A percentile compares a stretch with the other conserved stretches of the same genome.
phyloP scores from a whole-genome alignment of 2,797 vertebrate genomes.

The Anabacerthia variegaticeps region DNA sequence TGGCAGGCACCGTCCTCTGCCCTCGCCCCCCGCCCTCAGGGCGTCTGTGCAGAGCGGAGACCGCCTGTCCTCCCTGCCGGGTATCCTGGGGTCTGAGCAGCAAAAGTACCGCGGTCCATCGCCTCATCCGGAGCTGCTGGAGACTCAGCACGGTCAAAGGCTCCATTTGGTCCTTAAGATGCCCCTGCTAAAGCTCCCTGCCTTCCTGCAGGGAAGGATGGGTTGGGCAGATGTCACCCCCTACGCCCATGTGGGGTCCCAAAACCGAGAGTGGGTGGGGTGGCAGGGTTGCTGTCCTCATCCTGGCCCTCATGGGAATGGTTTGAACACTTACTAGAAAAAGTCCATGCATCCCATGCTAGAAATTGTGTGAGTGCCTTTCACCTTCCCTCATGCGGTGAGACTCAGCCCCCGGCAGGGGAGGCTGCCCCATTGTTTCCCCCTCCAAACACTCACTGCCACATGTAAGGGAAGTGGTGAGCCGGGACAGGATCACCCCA shows the following conservation, averaged over 20 bases:
- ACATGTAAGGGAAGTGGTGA: rapidly evolving
- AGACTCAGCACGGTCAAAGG: rapidly evolving
- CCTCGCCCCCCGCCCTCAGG: neutral
- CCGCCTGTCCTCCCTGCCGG: neutral
- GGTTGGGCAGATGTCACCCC: neutral
- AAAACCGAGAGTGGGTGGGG: neutral
- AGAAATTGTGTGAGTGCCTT: neutral
- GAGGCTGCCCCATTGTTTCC: rapidly evolving
- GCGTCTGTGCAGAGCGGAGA: neutral
- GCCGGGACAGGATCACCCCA: rapidly evolving
- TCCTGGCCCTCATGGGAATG: neutral
- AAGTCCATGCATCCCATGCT: neutral
- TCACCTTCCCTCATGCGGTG: rapidly evolving
- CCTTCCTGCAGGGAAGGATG: neutral
- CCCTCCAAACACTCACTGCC: too few relatives aligned
- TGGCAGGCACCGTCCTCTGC: neutral
- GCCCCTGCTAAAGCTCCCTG: neutral
- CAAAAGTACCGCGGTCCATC: rapidly evolving
- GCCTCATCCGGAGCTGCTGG: neutral
- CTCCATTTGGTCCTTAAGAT: neutral
- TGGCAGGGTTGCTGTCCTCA: neutral
- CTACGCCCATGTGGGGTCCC: rapidly evolving
- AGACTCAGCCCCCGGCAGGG: rapidly evolving
- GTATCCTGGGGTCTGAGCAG: rapidly evolving
- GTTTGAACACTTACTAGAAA: neutral